Percentiles rank a stretch among this genome's conserved stretches.
These are phyloP conservation scores for Sus scrofa DNA, from an alignment of 2,113 vertebrate species.

Conservation along the genomic window DNA sequence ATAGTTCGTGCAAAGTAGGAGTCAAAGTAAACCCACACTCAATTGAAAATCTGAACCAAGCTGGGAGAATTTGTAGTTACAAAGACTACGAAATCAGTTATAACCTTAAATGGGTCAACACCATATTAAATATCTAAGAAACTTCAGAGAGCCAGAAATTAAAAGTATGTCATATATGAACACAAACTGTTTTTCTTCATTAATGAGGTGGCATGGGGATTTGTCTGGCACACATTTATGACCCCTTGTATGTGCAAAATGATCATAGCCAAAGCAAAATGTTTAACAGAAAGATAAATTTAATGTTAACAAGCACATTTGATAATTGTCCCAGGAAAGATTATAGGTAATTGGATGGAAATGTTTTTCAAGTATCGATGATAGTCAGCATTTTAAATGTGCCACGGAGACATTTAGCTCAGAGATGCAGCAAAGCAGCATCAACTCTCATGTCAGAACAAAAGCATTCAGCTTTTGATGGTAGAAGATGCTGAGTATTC, in stretches of 20 bases:
- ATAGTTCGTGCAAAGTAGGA: not conserved
- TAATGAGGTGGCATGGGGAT: conserved; percentile 6
- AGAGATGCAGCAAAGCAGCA: conserved; percentile 37
- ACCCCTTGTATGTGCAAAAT: conserved; percentile 19
- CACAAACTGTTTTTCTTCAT: conserved; percentile 30
- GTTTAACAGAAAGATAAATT: conserved; percentile 42
- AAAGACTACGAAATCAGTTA: conserved; percentile 16
- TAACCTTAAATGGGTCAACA: not conserved
- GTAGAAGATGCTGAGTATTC: not conserved
- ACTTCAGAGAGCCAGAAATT: conserved; percentile 44
- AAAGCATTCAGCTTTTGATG: conserved; percentile 13
- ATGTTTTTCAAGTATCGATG: conserved; percentile 13
- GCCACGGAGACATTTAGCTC: conserved; percentile 22
- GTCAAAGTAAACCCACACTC: not conserved
- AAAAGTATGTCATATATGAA: not conserved
- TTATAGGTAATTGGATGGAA: conserved; percentile 35
- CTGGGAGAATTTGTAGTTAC: conserved; percentile 7
- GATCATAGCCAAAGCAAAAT: not conserved
- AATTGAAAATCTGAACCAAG: conserved; percentile 37
- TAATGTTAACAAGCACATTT: conserved; percentile 47
- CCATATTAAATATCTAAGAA: conserved; percentile 25
- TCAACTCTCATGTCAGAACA: not conserved
- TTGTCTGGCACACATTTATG: conserved; percentile 29
- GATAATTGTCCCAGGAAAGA: conserved; percentile 29
- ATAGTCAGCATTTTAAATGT: conserved; percentile 39